Percentiles rank a stretch among this genome's conserved stretches.
Conservation (phyloP, 2,888 invertebrate genomes). For the Teinopalpus imperialis region DNA sequence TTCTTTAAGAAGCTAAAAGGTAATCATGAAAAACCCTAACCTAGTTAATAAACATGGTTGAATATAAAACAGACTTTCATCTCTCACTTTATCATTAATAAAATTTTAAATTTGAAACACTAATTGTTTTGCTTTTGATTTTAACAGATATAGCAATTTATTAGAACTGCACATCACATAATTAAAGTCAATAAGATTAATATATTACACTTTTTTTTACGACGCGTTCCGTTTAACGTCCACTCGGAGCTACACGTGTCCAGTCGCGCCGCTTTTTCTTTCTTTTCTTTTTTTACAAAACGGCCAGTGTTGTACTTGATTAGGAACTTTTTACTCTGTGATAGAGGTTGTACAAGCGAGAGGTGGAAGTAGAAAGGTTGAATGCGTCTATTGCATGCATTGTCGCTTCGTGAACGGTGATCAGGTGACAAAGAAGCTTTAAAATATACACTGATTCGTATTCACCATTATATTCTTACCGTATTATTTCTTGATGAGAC, state of each 20-base stretch:
- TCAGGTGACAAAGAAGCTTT: conserved; percentile 71
- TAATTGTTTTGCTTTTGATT: too few species aligned
- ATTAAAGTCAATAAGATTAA: conserved; percentile 35
- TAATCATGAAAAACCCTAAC: too few species aligned
- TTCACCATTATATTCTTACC: conserved; percentile 20
- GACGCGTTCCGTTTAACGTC: conserved; percentile 17
- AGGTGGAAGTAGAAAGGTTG: conserved; percentile 55
- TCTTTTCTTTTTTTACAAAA: conserved; percentile 13
- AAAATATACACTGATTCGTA: conserved; percentile 62
- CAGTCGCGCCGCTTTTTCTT: conserved; percentile 11
- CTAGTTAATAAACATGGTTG: too few species aligned
- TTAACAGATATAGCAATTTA: too few species aligned
- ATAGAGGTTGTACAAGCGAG: conserved; percentile 39
- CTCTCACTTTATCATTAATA: too few species aligned
- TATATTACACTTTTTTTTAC: conserved; percentile 19
- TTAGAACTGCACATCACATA: not conserved
- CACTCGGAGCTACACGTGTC: conserved; percentile 18
- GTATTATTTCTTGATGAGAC: not conserved
- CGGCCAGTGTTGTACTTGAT: conserved; percentile 24
- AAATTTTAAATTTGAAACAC: too few species aligned
- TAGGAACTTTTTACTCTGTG: conserved; percentile 30
- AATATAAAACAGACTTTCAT: too few species aligned
- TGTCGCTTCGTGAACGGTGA: conserved; percentile 62
- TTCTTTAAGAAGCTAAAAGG: too few species aligned
- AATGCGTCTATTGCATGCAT: conserved; percentile 54